Evolutionary conservation across 2,888 invertebrate genomes (phyloP).

Genomic region (Yponomeuta malinellus): DNA sequence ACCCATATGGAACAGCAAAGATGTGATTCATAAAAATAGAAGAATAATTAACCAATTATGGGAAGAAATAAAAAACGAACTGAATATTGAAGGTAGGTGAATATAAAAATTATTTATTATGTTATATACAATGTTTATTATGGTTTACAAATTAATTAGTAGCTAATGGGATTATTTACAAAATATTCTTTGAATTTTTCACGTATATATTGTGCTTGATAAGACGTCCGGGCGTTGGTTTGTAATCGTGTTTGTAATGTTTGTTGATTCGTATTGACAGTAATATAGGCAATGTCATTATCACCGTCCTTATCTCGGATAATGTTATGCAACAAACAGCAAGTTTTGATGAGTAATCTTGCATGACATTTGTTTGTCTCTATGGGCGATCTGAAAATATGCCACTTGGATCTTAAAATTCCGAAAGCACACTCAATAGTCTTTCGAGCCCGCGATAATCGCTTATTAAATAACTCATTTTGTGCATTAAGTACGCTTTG

Average conservation of each 20-base stretch:
- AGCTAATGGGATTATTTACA: constrained; percentile 18
- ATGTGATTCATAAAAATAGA: constrained; percentile 26
- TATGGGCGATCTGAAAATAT: constrained; percentile 24
- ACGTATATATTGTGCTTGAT: constrained; percentile 26
- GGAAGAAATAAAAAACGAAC: constrained; percentile 23
- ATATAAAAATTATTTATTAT: constrained; percentile 22
- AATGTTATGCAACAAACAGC: constrained; percentile 29
- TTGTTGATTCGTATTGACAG: constrained; percentile 23
- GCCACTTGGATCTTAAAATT: constrained; percentile 22
- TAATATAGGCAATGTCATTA: constrained; percentile 21
- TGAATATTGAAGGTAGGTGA: constrained; percentile 27
- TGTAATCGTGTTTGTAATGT: constrained; percentile 27
- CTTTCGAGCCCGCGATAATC: constrained; percentile 28
- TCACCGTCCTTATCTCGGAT: constrained; percentile 27
- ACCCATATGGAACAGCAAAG: constrained; percentile 22
- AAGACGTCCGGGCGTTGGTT: constrained; percentile 23
- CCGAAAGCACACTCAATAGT: constrained; percentile 30
- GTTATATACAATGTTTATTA: constrained; percentile 21
- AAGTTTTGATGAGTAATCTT: constrained; percentile 24
- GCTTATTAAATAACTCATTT: constrained; percentile 27
- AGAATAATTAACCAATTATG: constrained; percentile 19
- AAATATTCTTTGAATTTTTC: constrained; percentile 26
- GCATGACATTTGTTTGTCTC: constrained; percentile 28
- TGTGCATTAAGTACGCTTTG: constrained; percentile 23
- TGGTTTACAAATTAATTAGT: constrained; percentile 25